phyloP scores from a whole-genome alignment of 2,797 vertebrate species.

The Hoplostethus atlanticus region DNA sequence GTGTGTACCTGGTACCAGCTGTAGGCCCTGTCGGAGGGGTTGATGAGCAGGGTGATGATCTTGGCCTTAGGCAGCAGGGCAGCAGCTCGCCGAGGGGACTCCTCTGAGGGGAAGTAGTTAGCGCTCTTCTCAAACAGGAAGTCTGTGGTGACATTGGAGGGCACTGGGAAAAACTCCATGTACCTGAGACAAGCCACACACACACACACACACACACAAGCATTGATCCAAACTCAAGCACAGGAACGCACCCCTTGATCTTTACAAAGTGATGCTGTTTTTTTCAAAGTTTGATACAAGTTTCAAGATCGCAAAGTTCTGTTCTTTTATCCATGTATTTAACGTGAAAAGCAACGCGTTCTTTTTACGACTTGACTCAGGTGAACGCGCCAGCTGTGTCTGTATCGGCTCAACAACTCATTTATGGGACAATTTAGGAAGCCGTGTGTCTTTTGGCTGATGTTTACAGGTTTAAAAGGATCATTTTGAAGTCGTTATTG shows the following conservation, averaged over 20 bases:
- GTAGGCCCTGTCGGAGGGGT: conserved; percentile 95
- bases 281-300: conserved; percentile 59
- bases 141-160: conserved; percentile 91
- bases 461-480: conserved; percentile 48
- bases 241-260: background rate
- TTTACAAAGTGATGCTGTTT: conserved; percentile 2
- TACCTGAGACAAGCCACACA: conserved; percentile 86
- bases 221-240: conserved; percentile 22
- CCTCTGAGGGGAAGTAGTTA: conserved; percentile 96
- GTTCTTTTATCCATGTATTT: conserved; percentile 26
- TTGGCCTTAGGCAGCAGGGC: conserved; percentile 95
- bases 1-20: conserved; percentile 96
- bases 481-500: conserved; percentile 56
- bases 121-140: conserved; percentile 98
- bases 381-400: conserved; percentile 67
- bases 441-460: conserved; percentile 70
- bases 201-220: conserved; percentile 22
- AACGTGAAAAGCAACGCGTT: conserved; percentile 40
- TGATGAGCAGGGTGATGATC: conserved; percentile 96
- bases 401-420: conserved; percentile 67
- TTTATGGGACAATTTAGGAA: conserved; percentile 76
- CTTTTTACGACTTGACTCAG: conserved; percentile 56
- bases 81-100: conserved; percentile 90
- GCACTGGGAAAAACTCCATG: conserved; percentile 95
- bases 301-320: conserved; percentile 46